These are phyloP conservation scores for Hippasteria phrygiana DNA, from an alignment of 53 echinoderm and acorn worm genomes.

Conservation along the genomic window DNA sequence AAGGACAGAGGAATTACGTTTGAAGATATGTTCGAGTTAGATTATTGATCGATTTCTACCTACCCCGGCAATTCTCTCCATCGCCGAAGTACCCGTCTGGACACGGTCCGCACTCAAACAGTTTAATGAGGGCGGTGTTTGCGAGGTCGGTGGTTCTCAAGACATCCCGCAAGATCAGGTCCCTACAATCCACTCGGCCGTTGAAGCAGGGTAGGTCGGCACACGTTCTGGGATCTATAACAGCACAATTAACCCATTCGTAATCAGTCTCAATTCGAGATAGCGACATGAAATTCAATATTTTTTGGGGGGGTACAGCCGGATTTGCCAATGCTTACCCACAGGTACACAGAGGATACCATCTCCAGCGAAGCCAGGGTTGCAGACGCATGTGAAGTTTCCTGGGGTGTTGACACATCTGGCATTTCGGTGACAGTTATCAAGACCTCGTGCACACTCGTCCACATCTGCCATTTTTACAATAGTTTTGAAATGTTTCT, in stretches of 20 bases:
- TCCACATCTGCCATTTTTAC: constrained; percentile 71
- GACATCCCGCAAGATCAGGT: constrained; percentile 31
- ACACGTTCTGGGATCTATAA: constrained; percentile 64
- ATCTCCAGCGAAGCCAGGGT: constrained; percentile 79
- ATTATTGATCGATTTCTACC: too few species aligned
- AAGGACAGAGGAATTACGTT: too few species aligned
- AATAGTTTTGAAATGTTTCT: too few species aligned
- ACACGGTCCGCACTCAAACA: constrained; percentile 83
- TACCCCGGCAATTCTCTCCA: constrained; percentile 84
- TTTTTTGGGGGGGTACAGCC: too few species aligned
- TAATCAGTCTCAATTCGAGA: too few species aligned
- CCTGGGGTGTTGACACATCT: constrained; percentile 79
- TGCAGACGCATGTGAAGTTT: constrained; percentile 72
- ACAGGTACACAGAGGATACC: constrained; percentile 75
- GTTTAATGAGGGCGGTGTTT: constrained; percentile 56
- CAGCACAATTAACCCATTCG: too few species aligned
- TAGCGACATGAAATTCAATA: too few species aligned
- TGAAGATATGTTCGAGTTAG: too few species aligned
- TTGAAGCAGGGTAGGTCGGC: constrained; percentile 80
- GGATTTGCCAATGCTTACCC: too few species aligned
- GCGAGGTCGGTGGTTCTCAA: constrained; percentile 46
- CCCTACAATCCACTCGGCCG: constrained; percentile 66
- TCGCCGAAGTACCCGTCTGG: constrained; percentile 80
- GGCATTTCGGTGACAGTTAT: constrained; percentile 71
- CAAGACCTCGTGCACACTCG: constrained; percentile 71